phyloP scores from a whole-genome alignment of 2,113 vertebrate genomes.

The Numida meleagris region DNA sequence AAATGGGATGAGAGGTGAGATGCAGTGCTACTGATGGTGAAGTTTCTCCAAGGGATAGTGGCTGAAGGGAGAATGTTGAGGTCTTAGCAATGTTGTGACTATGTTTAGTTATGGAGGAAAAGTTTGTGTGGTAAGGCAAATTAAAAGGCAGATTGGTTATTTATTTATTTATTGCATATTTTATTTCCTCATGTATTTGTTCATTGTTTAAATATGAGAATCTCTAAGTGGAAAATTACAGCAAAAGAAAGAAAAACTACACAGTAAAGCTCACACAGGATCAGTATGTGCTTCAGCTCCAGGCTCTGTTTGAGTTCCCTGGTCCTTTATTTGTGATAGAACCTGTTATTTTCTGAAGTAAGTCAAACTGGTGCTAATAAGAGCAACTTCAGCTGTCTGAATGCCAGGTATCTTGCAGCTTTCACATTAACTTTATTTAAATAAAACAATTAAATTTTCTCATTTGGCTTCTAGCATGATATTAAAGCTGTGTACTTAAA shows the following conservation, averaged over 20 bases:
- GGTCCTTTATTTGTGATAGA: background rate
- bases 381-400: background rate
- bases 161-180: background rate
- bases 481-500: background rate
- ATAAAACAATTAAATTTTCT: background rate
- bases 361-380: background rate
- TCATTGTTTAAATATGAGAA: background rate
- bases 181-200: background rate
- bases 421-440: constrained; percentile 7
- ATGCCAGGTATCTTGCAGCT: background rate
- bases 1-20: background rate
- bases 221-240: background rate
- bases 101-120: background rate
- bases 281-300: accelerated
- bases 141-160: background rate
- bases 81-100: background rate
- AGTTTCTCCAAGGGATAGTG: background rate
- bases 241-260: background rate
- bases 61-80: background rate
- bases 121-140: background rate
- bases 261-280: background rate
- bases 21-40: background rate
- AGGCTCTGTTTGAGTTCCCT: background rate
- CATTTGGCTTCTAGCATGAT: background rate
- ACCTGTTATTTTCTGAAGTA: background rate